Percentiles rank a stretch among this genome's conserved stretches.
These are phyloP conservation scores for Mesorhabditis sp. DNA, from an alignment of 2,888 invertebrate genomes.

Conservation along the genomic window DNA sequence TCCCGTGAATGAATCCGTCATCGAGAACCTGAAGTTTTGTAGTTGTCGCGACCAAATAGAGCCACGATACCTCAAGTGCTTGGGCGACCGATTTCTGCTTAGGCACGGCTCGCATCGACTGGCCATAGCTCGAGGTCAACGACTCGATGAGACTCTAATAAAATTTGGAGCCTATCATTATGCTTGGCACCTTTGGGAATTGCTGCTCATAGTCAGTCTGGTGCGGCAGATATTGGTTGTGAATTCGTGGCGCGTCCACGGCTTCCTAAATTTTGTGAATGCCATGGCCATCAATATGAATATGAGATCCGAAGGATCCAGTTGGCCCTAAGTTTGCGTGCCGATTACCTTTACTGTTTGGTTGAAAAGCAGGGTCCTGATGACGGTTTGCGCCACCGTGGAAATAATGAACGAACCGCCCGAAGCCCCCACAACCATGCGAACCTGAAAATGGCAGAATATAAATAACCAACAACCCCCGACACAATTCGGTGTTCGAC, in stretches of 20 bases:
- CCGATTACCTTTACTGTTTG: conserved; percentile 68
- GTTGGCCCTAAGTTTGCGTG: neutral
- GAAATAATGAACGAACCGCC: conserved; percentile 88
- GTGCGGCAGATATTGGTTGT: conserved; percentile 66
- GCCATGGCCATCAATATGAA: neutral
- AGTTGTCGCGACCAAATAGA: neutral
- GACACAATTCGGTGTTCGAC: no score
- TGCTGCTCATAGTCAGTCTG: conserved; percentile 71
- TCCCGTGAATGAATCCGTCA: conserved; percentile 50
- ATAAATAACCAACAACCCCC: no score
- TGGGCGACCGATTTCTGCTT: conserved; percentile 53
- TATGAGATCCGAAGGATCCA: neutral
- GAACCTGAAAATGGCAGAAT: conserved; percentile 60
- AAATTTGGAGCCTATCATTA: no score
- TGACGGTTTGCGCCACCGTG: conserved; percentile 66
- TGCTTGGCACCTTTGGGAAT: conserved; percentile 65
- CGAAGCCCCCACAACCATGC: conserved; percentile 76
- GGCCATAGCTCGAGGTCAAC: conserved; percentile 42
- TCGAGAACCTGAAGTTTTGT: conserved; percentile 23
- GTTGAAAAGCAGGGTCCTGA: conserved; percentile 74
- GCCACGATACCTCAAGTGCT: conserved; percentile 28
- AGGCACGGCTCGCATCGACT: conserved; percentile 45
- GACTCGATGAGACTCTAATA: conserved; percentile 22
- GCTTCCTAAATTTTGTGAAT: conserved; percentile 63
- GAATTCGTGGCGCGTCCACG: conserved; percentile 52